phyloP scores from a whole-genome alignment of 2,888 invertebrate species.

The Melipona bicolor region DNA sequence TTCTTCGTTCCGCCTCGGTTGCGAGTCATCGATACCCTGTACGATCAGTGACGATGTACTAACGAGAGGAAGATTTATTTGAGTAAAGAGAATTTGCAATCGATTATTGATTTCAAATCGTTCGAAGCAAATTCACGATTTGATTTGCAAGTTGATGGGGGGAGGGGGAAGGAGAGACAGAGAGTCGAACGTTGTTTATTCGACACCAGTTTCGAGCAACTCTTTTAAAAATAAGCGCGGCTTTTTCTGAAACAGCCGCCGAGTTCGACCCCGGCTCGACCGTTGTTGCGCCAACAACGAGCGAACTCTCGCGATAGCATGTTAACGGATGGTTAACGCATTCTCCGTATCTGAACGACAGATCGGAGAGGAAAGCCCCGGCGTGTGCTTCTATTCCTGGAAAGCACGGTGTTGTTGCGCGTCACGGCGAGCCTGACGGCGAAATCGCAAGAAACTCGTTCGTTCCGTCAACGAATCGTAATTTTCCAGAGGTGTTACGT shows the following conservation, averaged over 20 bases:
- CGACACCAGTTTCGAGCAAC: too few species aligned
- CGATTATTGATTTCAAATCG: neutral
- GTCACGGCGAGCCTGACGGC: conserved; percentile 1
- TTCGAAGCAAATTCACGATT: neutral
- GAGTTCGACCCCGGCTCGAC: conserved; percentile 14
- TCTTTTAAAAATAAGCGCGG: conserved; percentile 38
- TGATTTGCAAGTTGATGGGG: too few species aligned
- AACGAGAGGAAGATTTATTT: conserved; percentile 1
- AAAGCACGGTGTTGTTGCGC: conserved; percentile 29
- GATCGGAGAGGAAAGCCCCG: conserved; percentile 60
- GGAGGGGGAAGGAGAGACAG: too few species aligned
- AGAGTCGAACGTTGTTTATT: too few species aligned
- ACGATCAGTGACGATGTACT: conserved; percentile 1
- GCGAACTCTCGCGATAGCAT: conserved; percentile 64
- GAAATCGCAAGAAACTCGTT: conserved; percentile 45
- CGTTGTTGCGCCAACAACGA: conserved; percentile 16
- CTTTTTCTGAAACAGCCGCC: conserved; percentile 38
- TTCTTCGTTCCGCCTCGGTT: conserved; percentile 21
- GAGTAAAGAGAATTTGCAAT: neutral
- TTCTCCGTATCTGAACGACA: conserved; percentile 62
- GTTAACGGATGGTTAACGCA: conserved; percentile 75
- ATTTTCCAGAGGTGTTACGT: conserved; percentile 49
- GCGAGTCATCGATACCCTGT: neutral
- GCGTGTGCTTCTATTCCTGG: conserved; percentile 61
- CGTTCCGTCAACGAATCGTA: conserved; percentile 57